These are phyloP conservation scores for Pangasius larnaudii DNA, from an alignment of 2,797 vertebrate genomes.

Conservation along the genomic window DNA sequence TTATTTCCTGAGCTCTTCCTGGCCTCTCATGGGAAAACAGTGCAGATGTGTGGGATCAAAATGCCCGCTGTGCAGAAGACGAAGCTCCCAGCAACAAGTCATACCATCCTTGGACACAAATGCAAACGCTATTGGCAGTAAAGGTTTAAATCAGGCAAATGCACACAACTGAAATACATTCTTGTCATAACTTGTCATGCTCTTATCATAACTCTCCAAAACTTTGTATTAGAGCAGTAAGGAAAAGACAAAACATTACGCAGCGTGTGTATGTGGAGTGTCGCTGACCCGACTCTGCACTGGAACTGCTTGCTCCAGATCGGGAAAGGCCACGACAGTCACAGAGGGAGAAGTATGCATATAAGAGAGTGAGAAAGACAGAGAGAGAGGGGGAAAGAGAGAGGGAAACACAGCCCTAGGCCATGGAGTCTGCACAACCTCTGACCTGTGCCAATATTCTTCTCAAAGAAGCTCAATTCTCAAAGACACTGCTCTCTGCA, in stretches of 20 bases:
- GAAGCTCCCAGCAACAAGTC: background rate
- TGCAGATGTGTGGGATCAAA: conserved; percentile 58
- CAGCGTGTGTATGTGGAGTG: conserved; percentile 49
- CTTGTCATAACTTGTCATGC: background rate
- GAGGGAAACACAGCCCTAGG: conserved; percentile 9
- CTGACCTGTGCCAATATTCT: conserved; percentile 20
- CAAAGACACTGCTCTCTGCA: background rate
- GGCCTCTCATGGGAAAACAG: conserved; percentile 62
- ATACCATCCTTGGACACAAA: background rate
- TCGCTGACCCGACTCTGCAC: conserved; percentile 36
- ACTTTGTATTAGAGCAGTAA: conserved; percentile 66
- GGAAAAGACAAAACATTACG: conserved; percentile 69
- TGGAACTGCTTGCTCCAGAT: conserved; percentile 40
- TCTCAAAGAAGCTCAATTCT: conserved; percentile 20
- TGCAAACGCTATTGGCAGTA: background rate
- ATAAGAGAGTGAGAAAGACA: background rate
- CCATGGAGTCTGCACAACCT: conserved; percentile 35
- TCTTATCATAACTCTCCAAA: conserved; percentile 51
- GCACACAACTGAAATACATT: conserved; percentile 42
- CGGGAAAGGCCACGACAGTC: conserved; percentile 53
- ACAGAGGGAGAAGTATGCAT: conserved; percentile 31
- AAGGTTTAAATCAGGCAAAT: conserved; percentile 25
- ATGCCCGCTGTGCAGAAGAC: conserved; percentile 7
- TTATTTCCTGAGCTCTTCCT: conserved; percentile 77
- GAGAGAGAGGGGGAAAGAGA: background rate